A percentile compares a stretch with the other conserved stretches of the same genome.
phyloP scores from a whole-genome alignment of 2,888 invertebrate species.

The Erynnis tages region DNA sequence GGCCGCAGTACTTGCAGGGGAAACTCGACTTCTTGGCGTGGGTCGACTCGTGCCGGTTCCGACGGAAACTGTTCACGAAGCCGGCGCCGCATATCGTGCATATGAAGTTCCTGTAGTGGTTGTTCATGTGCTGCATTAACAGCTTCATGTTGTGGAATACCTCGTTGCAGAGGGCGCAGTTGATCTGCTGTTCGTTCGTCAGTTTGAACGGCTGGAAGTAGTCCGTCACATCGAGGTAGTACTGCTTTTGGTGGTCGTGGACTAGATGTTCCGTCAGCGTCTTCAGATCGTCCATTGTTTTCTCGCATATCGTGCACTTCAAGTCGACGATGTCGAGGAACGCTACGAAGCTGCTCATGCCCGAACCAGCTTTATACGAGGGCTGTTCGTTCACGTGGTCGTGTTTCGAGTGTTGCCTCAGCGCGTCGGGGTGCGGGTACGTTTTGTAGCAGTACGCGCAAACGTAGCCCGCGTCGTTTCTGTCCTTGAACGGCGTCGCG shows the following conservation, averaged over 20 bases:
- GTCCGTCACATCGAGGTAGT: conserved; percentile 61
- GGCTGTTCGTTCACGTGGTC: conserved; percentile 65
- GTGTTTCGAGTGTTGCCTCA: conserved; percentile 57
- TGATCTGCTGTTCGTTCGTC: conserved; percentile 59
- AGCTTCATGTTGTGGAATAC: conserved; percentile 68
- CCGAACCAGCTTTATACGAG: conserved; percentile 63
- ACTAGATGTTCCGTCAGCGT: conserved; percentile 59
- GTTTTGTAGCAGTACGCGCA: conserved; percentile 73
- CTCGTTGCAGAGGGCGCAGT: conserved; percentile 65
- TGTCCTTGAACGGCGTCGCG: conserved; percentile 69
- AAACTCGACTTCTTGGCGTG: conserved; percentile 66
- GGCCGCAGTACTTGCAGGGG: conserved; percentile 63
- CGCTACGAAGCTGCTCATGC: conserved; percentile 66
- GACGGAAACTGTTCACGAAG: conserved; percentile 65
- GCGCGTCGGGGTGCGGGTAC: conserved; percentile 55
- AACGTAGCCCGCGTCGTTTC: conserved; percentile 69
- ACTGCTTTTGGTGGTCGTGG: conserved; percentile 59
- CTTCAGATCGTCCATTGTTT: conserved; percentile 51
- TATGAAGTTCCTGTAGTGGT: conserved; percentile 70
- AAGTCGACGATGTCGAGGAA: conserved; percentile 68
- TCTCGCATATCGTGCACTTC: conserved; percentile 63
- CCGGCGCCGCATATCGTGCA: conserved; percentile 72
- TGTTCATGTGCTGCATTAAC: conserved; percentile 73
- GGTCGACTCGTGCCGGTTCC: conserved; percentile 66
- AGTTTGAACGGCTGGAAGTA: conserved; percentile 67